Evolutionary conservation across 2,888 invertebrate genomes (phyloP), one percentile per base, ranked within the genome.

Genomic region (Amaurobius ferox): DNA sequence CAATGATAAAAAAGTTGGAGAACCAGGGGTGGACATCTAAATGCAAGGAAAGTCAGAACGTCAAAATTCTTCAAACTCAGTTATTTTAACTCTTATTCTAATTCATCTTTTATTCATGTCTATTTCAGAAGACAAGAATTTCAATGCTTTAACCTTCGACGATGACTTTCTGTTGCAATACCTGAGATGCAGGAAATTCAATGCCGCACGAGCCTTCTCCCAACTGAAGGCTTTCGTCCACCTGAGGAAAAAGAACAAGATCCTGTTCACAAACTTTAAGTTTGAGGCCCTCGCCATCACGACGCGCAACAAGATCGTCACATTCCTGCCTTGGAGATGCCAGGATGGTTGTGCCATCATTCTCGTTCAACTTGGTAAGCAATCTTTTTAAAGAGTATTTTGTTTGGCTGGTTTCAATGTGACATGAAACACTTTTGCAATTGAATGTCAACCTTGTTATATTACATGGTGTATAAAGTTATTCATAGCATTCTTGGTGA

Each of bases 321-420:
- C 66, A 2, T 13, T 72, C 16, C 40, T 78, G 5, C 77, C 77
- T 3, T 72, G 40, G 32, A 78, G 85, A 30, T 77, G 72, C 23
- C 78, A 78, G 23, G 85, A 83, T 30, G 83, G 83, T 19, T 83
- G 83, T 30, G 39, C 72, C 0, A 35, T 83, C 9, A 0, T 83
- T 9, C 48, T 77, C 0, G 28, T 71, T 1, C 29, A 77, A 29
- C 19, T 83, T 26, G 77, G 83, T 83, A 72, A 39, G 30, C 35
- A n/a, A n/a, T n/a, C n/a, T n/a, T n/a, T n/a, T n/a, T n/a, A n/a
- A n/a, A n/a, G n/a, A n/a, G n/a, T n/a, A n/a, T n/a, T n/a, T n/a
- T n/a, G n/a, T n/a, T n/a, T n/a, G n/a, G n/a, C n/a, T n/a, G n/a
- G n/a, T n/a, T n/a, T n/a, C n/a, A n/a, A n/a, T n/a, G n/a, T n/a